phyloP scores from a whole-genome alignment of 2,797 vertebrate species.

The Notolepis coatsorum region DNA sequence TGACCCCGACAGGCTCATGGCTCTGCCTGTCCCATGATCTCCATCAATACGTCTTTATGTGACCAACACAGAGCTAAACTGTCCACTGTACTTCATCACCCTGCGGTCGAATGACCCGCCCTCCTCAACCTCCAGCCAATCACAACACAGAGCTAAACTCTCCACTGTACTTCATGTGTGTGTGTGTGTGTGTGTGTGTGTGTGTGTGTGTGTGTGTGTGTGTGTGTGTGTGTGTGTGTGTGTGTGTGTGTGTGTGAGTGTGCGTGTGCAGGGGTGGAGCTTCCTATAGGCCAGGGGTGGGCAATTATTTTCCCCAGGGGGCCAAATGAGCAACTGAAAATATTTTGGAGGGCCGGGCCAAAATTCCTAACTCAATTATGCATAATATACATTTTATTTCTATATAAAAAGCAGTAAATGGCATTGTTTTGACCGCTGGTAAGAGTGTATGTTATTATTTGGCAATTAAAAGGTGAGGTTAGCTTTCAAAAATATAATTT shows the following conservation, averaged over 20 bases:
- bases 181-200: conserved; percentile 13
- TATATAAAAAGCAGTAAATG: too few species aligned
- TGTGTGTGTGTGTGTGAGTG: conserved; percentile 3
- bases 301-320: too few species aligned
- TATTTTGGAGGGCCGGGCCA: too few species aligned
- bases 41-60: conserved; percentile 43
- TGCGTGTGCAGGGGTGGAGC: not conserved
- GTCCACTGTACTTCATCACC: conserved; percentile 15
- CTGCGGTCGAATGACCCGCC: conserved; percentile 30
- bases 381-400: too few species aligned
- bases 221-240: conserved; percentile 19
- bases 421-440: too few species aligned
- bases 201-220: conserved; percentile 2
- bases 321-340: too few species aligned
- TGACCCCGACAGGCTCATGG: not conserved
- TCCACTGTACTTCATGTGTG: conserved; percentile 14
- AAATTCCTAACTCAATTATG: too few species aligned
- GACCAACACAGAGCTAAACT: conserved; percentile 54
- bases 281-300: too few species aligned
- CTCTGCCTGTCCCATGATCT: not conserved
- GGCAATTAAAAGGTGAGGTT: too few species aligned
- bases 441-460: too few species aligned
- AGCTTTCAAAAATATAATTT: too few species aligned
- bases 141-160: conserved; percentile 20
- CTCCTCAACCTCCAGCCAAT: conserved; percentile 2